Base-by-base conservation (phyloP, 2,113 vertebrate genomes). In the Sterrhoptilus dennistouni region DNA sequence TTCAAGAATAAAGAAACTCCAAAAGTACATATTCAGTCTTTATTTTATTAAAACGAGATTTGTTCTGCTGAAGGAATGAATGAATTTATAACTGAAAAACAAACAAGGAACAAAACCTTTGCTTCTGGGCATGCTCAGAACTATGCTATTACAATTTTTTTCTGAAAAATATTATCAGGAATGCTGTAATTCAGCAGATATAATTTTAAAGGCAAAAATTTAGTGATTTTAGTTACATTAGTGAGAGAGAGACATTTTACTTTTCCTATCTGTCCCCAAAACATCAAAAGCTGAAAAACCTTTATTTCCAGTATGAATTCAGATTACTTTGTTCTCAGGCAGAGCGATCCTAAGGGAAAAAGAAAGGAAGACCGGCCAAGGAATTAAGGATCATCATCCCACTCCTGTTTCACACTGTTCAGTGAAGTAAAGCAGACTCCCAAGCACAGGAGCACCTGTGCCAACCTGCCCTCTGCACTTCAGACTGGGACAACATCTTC, bases 1-100 rank as follows among this genome's bases (percentile, higher is more conserved):
- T 66, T 86, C 38, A 66, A 75, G 50, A 95, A 96, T 57, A 93
- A 91, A 95, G 8, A 71, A 90, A 89, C 66, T 80, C 78, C 87
- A 89, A 49, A 70, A 83, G 9, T 2, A 8, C 5, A 71, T 77
- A 78, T 75, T 71, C 25, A 78, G 50, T 69, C 14, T 95, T 95
- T 76, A 75, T 92, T 97, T 96, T 96, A 96, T 96, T 94, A 87
- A 86, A 93, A 81, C n/a, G 95, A 77, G 36, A 66, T 83, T 74
- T 76, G 38, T 87, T 95, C 79, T 79, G 64, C 70, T 87, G 81
- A 96, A 94, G 47, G 79, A 96, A 94, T 47, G 25, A 96, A 79
- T 74, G 20, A 68, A 85, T 70, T 83, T 21, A 0, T 68, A 94
- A 60, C 52, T 69, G 69, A 35, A 93, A 95, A 90, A 84, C 40